Evolutionary conservation across 2,113 vertebrate species (phyloP).

Genomic region (Monarcha castaneiventris): DNA sequence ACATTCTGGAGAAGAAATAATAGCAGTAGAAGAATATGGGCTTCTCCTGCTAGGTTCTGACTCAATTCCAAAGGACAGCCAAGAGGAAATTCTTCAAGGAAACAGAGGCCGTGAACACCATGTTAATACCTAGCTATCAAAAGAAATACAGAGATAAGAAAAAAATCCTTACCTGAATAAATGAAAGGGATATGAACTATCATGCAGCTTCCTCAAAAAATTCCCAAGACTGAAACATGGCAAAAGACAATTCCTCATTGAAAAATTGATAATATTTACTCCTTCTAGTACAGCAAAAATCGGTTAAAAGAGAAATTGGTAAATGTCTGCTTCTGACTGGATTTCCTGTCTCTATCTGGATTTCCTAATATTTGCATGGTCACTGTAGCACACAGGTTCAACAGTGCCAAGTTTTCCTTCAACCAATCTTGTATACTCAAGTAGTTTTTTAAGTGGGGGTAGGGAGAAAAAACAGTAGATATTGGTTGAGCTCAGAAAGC

Average conservation of each 20-base stretch:
- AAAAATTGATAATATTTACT: background rate
- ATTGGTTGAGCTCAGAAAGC: background rate
- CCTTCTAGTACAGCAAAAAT: background rate
- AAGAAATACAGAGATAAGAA: background rate
- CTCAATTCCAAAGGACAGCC: background rate
- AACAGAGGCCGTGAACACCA: background rate
- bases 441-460: background rate
- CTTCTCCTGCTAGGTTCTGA: background rate
- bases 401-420: background rate
- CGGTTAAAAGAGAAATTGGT: background rate
- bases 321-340: background rate
- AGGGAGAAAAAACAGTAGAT: background rate
- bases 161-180: background rate
- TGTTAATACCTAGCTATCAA: background rate
- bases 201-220: background rate
- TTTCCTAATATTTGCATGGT: conserved; percentile 3
- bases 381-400: background rate
- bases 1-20: background rate
- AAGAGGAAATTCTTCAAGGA: background rate
- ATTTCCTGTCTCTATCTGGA: background rate
- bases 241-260: background rate
- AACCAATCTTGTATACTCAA: background rate
- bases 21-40: background rate
- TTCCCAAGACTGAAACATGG: background rate
- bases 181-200: background rate